Conservation (phyloP, 2,797 vertebrate genomes). For the Carapus acus region DNA sequence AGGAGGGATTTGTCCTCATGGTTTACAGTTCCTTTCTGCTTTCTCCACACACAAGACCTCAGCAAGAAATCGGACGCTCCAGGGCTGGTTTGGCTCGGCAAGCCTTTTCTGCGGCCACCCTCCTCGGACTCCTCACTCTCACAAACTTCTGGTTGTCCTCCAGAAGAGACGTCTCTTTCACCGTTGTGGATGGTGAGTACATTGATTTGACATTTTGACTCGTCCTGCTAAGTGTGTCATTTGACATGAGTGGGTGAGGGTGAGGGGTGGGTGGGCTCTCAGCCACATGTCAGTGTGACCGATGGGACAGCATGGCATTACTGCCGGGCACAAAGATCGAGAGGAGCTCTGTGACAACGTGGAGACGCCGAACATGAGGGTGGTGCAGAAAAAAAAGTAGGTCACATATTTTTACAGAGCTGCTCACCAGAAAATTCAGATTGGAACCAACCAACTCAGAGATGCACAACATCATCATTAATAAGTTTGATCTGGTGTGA, state of each 20-base stretch:
- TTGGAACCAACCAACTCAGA: not conserved
- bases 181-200: conserved; percentile 51
- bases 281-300: not conserved
- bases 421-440: not conserved
- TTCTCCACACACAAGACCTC: conserved; percentile 60
- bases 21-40: conserved; percentile 44
- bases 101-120: conserved; percentile 22
- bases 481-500: too few species aligned
- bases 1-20: conserved; percentile 61
- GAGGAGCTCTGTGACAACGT: not conserved
- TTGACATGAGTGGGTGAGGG: not conserved
- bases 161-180: conserved; percentile 20
- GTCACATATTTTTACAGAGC: not conserved
- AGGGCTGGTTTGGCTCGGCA: conserved; percentile 33
- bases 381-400: conserved; percentile 6
- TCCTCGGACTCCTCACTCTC: conserved; percentile 28
- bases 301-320: conserved; percentile 30
- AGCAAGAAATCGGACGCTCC: conserved; percentile 61
- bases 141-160: conserved; percentile 20
- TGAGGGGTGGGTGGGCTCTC: too few species aligned
- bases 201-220: conserved; percentile 9
- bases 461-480: not conserved
- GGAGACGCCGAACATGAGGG: not conserved
- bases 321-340: conserved; percentile 3
- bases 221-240: not conserved